Percentiles rank a stretch among this genome's conserved stretches.
Conservation (phyloP, 2,888 invertebrate species). For the Pterobdella sp. region DNA sequence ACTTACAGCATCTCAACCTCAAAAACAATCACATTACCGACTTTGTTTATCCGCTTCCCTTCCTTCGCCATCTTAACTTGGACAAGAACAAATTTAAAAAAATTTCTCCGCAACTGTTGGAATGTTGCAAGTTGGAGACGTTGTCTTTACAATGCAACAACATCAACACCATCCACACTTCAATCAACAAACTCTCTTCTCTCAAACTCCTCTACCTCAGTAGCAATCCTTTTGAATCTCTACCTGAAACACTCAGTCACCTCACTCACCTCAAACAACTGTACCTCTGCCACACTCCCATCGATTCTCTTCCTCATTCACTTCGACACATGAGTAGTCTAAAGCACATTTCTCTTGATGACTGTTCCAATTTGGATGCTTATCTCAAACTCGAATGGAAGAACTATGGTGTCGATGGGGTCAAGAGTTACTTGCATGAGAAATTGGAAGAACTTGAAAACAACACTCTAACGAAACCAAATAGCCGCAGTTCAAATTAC, state of each 20-base stretch:
- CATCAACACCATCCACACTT: slow-evolving; percentile 3
- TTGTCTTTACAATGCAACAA: slow-evolving; percentile 23
- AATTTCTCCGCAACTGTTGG: slow-evolving; percentile 5
- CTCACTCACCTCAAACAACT: slow-evolving; percentile 22
- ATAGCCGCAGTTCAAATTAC: no score
- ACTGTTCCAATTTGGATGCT: slow-evolving; percentile 17
- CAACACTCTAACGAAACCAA: no score
- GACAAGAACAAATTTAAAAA: slow-evolving; percentile 19
- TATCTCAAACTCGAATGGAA: slow-evolving; percentile 22
- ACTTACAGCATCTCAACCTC: slow-evolving; percentile 24
- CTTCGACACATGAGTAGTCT: slow-evolving; percentile 20
- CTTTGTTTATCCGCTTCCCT: slow-evolving; percentile 8
- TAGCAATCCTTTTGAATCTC: slow-evolving; percentile 6
- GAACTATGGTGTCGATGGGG: slow-evolving; percentile 19
- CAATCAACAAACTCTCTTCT: slow-evolving; percentile 1
- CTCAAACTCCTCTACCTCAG: slow-evolving; percentile 12
- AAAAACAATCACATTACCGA: slow-evolving; percentile 10
- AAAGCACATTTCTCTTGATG: slow-evolving; percentile 11
- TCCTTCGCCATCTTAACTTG: slow-evolving; percentile 26
- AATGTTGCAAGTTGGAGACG: slow-evolving; percentile 12
- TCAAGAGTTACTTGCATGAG: slow-evolving; percentile 10
- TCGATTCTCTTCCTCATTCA: slow-evolving; percentile 9
- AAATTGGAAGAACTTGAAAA: background rate
- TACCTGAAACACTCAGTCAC: slow-evolving; percentile 11
- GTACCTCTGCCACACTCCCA: slow-evolving; percentile 17